Base-by-base conservation (phyloP, 2,888 invertebrate genomes). In the Diarsia mendica region DNA sequence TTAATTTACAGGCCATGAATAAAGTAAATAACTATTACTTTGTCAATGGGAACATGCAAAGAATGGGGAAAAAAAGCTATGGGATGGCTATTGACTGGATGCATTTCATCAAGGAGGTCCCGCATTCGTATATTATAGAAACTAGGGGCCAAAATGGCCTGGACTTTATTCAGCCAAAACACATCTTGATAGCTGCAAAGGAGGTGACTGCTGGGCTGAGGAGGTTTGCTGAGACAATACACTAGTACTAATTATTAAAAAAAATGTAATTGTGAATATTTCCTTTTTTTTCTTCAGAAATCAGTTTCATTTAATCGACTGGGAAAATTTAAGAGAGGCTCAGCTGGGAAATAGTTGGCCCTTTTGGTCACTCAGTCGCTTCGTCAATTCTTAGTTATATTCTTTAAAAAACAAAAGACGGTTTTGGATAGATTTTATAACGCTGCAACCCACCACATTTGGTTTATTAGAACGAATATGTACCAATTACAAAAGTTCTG, bases 31-130 rank as follows among this genome's bases (percentile, higher is more conserved):
- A n/a, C 39, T 8, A 23, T 0, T 18, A 9, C 11, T 79, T 64
- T 8, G 0, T 44, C 3, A 71, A 80, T 23, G 67, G 67, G 4
- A 23, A 58, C 13, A 20, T 74, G 3, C 13, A 0, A 4, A 15
- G 13, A 66, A n/a, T 83, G 49, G 65, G 65, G 2, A 33, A 23
- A 48, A 55, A 28, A 13, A 63, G 58, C 20, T 60, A 28, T 15
- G 85, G 85, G 3, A 83, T 72, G 58, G 65, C 84, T 0, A 67
- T 85, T 1, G 76, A 83, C 15, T 84, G 85, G 84, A 74, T 80
- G 74, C 28, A 72, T 44, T 68, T 65, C 20, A 49, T 11, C 0
- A 64, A 64, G 23, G 0, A 68, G 0, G 15, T 80, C 20, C 15
- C 0, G 10, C 72, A 85, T 58, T 61, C 85, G 0, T 84, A 85